Evolutionary conservation across 2,888 invertebrate genomes (phyloP).

Genomic region (Meandrusa payeni): DNA sequence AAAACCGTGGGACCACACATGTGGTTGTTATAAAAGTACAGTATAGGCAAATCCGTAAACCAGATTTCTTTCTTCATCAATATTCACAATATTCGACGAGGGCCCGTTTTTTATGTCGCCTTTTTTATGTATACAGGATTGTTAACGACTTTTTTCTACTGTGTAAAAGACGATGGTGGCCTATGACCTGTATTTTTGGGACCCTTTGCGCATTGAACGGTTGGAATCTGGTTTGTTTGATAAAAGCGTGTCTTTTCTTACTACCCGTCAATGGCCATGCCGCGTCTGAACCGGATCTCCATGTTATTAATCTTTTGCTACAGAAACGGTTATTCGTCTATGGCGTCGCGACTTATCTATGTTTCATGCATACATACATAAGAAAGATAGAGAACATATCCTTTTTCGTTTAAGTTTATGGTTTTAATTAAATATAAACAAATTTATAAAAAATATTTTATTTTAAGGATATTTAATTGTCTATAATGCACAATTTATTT

Average conservation of each 20-base stretch:
- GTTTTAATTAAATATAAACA: no score
- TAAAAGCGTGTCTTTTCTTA: conserved; percentile 63
- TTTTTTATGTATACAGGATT: conserved; percentile 57
- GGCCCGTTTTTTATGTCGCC: conserved; percentile 68
- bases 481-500: no score
- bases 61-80: conserved; percentile 79
- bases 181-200: conserved; percentile 56
- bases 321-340: conserved; percentile 21
- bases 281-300: conserved; percentile 51
- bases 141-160: conserved; percentile 75
- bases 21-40: conserved; percentile 49
- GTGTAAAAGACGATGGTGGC: conserved; percentile 69
- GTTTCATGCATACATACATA: no score
- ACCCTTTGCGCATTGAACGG: conserved; percentile 59
- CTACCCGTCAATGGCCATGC: conserved; percentile 49
- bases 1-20: conserved; percentile 74
- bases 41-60: conserved; percentile 63
- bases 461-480: no score
- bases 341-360: not conserved
- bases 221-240: conserved; percentile 70
- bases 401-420: no score
- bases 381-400: no score
- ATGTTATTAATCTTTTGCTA: conserved; percentile 36
- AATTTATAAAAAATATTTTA: no score
- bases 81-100: conserved; percentile 78